phyloP scores from a whole-genome alignment of 2,113 vertebrate species.

The Leucoraja erinaceus region DNA sequence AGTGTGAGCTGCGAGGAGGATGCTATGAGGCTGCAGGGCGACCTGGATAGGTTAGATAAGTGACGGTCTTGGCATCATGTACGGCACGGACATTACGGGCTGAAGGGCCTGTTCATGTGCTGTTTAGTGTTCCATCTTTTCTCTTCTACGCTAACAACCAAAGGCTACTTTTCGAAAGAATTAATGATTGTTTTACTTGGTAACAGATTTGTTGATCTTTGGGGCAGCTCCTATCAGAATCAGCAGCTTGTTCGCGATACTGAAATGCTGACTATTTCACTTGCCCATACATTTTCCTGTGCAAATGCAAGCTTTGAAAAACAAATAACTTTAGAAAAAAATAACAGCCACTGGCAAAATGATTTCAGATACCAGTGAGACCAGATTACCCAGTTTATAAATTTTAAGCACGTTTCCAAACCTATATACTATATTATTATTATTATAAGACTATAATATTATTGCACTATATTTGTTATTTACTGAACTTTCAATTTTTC shows the following conservation, averaged over 20 bases:
- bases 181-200: background rate
- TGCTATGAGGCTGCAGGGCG: background rate
- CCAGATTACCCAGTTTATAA: background rate
- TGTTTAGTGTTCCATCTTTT: background rate
- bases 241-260: background rate
- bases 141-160: background rate
- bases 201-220: slow-evolving; percentile 1
- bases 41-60: no score
- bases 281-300: background rate
- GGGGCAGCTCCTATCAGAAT: background rate
- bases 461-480: no score
- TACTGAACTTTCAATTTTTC: no score
- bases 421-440: background rate
- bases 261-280: background rate
- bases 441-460: no score
- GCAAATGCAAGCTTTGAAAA: background rate
- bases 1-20: background rate
- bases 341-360: background rate
- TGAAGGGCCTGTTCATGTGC: background rate
- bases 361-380: no score
- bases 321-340: background rate
- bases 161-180: background rate
- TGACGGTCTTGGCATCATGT: no score
- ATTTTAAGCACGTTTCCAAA: background rate
- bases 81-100: background rate